Evolutionary conservation across 2,113 vertebrate species (phyloP), one percentile per base, ranked within the genome.

Genomic region (Scopus umbretta): DNA sequence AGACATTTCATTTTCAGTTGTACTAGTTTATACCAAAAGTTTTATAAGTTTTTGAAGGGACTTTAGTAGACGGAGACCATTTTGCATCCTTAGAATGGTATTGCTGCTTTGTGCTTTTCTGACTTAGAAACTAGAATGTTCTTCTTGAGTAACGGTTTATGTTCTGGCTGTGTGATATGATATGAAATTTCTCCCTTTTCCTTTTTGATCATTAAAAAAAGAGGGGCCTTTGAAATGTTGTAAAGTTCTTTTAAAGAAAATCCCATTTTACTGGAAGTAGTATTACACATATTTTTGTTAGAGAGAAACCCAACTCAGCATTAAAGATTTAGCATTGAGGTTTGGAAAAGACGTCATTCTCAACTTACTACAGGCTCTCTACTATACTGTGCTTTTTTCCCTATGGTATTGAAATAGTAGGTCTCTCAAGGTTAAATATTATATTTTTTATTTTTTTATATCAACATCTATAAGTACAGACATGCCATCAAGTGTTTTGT

Each of bases 401-500:
- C 43, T 79, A 11, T 21, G 15, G 30, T 16, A 62, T 75, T 90
- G 43, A 74, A 87, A 43, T 43, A 82, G 32, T 65, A 79, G 9
- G 29, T 71, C 38, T 81, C 38, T 56, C 32, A 67, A 56, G 43
- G 40, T 80, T 86, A 80, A 67, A 67, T 81, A 59, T 50, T 50
- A 38, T 11, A 16, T 3, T 0, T 0, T 14, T 73, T 82, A 0
- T 0, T 13, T 73, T 88, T 83, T 38, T 49, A 8, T 79, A n/a
- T 74, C 61, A 68, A 53, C 15, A 30, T 67, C 56, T 83, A 20
- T 47, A 90, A 65, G 17, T 78, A 36, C 40, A 76, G 71, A 32
- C 38, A 20, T 23, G 27, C 52, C 62, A 40, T 40, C 43, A 42
- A 65, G 65, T 61, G 21, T n/a, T 65, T 40, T 52, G 18, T 61